A percentile compares a stretch with the other conserved stretches of the same genome.
Evolutionary conservation across 2,888 invertebrate species (phyloP).

Genomic region (Phalera bucephala): DNA sequence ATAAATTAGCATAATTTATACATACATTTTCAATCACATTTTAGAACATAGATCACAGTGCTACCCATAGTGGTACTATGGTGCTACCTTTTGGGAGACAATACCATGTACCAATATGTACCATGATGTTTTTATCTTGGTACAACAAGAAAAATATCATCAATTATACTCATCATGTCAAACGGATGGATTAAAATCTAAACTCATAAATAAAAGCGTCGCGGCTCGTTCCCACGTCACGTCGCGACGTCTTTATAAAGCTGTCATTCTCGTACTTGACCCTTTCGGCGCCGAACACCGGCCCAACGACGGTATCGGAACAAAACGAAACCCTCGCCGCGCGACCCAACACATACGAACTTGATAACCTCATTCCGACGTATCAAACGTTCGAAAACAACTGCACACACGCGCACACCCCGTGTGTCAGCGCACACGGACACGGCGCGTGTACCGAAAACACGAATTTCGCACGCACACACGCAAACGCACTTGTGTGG

Average conservation of each 20-base stretch:
- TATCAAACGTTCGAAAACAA: slow-evolving; percentile 52
- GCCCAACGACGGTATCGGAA: slow-evolving; percentile 52
- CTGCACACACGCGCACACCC: slow-evolving; percentile 29
- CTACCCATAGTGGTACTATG: no score
- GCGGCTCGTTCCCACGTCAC: slow-evolving; percentile 67
- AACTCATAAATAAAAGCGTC: slow-evolving; percentile 57
- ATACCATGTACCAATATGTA: no score
- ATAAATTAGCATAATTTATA: no score
- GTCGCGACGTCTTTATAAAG: slow-evolving; percentile 68
- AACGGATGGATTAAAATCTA: slow-evolving; percentile 33
- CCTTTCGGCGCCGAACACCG: slow-evolving; percentile 65
- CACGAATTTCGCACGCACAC: slow-evolving; percentile 33
- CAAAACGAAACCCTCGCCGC: slow-evolving; percentile 54
- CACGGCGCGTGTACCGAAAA: slow-evolving; percentile 26
- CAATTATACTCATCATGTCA: slow-evolving; percentile 29
- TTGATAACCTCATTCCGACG: slow-evolving; percentile 68
- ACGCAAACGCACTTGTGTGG: slow-evolving; percentile 24
- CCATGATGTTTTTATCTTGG: no score
- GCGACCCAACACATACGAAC: slow-evolving; percentile 37
- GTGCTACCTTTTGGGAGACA: no score
- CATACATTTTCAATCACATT: no score
- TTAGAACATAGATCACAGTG: no score
- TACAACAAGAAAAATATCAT: no score
- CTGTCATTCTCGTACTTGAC: slow-evolving; percentile 69
- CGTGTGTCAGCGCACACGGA: slow-evolving; percentile 22